Percentiles rank a stretch among this genome's conserved stretches.
Evolutionary conservation across 2,797 vertebrate species (phyloP).

Genomic region (Margarornis squamiger): DNA sequence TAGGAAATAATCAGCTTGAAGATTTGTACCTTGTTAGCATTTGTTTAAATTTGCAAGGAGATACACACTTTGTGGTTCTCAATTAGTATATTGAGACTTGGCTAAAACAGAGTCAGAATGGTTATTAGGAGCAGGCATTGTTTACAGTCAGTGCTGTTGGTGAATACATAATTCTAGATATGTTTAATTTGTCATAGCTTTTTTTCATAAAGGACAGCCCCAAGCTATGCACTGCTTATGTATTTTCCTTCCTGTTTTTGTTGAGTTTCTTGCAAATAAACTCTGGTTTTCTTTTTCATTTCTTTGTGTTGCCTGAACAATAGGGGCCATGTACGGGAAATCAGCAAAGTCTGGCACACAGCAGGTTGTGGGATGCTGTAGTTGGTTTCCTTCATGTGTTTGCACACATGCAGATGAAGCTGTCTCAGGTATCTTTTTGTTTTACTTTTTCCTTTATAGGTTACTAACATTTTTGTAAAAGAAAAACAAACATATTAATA

Average conservation of each 20-base stretch:
- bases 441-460: not conserved
- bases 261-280: not conserved
- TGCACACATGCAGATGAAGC: slow-evolving; percentile 97
- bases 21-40: not conserved
- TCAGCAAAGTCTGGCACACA: slow-evolving; percentile 95
- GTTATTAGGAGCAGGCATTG: not conserved
- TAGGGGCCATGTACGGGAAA: slow-evolving; percentile 96
- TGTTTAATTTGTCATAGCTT: not conserved
- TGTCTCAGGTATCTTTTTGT: slow-evolving; percentile 86
- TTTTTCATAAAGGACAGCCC: not conserved
- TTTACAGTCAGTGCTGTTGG: not conserved
- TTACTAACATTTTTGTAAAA: not conserved
- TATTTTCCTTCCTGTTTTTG: not conserved
- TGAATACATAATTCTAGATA: not conserved
- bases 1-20: not conserved
- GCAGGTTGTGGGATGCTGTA: slow-evolving; percentile 94
- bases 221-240: not conserved
- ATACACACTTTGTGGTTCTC: not conserved
- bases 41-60: not conserved
- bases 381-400: slow-evolving; percentile 96
- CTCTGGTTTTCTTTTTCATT: not conserved
- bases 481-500: not conserved
- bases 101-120: not conserved
- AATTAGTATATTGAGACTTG: not conserved
- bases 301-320: not conserved